Percentiles rank a stretch among this genome's conserved stretches.
These are phyloP conservation scores for Camelus bactrianus DNA, from an alignment of 2,113 vertebrate species.

Conservation along the genomic window DNA sequence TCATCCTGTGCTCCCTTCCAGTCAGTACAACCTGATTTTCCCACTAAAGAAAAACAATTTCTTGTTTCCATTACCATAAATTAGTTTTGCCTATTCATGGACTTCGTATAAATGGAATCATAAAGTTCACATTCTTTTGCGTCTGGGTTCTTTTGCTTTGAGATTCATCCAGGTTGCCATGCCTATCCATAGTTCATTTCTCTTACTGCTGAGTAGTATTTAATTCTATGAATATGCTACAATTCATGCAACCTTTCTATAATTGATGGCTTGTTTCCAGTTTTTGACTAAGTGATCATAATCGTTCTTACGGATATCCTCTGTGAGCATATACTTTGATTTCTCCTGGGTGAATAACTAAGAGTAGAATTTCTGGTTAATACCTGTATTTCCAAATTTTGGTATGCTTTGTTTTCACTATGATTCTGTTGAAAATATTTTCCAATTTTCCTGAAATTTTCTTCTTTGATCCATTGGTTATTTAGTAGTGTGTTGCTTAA, in stretches of 20 bases:
- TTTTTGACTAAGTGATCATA: not conserved
- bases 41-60: not conserved
- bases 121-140: not conserved
- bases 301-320: not conserved
- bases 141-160: not conserved
- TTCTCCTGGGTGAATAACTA: not conserved
- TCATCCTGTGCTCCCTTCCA: not conserved
- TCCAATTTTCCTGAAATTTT: not conserved
- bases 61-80: not conserved
- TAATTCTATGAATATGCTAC: not conserved
- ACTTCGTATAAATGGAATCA: not conserved
- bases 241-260: not conserved
- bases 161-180: not conserved
- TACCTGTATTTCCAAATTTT: not conserved
- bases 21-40: not conserved
- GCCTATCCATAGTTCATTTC: not conserved
- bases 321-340: not conserved
- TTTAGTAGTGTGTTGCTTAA: not conserved
- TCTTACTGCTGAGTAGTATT: not conserved
- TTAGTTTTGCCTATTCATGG: not conserved
- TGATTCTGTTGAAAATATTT: not conserved
- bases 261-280: not conserved
- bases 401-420: not conserved
- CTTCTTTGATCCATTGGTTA: not conserved
- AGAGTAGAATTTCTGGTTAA: not conserved